Evolutionary conservation across 2,113 vertebrate species (phyloP).

Genomic region (Orcinus orca): DNA sequence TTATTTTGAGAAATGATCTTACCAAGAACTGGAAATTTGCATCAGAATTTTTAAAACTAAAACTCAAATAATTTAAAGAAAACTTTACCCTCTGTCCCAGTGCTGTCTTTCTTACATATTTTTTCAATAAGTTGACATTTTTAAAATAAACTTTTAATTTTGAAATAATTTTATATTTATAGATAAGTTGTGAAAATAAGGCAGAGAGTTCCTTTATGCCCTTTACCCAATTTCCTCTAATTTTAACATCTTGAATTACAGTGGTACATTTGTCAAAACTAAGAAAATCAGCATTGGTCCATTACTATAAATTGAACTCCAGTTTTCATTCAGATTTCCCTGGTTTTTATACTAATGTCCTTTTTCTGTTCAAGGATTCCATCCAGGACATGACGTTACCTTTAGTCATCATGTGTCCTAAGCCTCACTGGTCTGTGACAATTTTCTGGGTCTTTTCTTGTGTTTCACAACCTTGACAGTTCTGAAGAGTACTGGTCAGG

Average conservation of each 20-base stretch:
- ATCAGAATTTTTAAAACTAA: not conserved
- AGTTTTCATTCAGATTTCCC: not conserved
- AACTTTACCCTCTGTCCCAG: not conserved
- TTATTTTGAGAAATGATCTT: not conserved
- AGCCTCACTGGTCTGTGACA: not conserved
- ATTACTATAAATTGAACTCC: not conserved
- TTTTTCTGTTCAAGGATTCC: not conserved
- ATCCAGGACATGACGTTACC: not conserved
- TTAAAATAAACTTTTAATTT: not conserved
- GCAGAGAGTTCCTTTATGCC: not conserved
- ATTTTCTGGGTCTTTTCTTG: not conserved
- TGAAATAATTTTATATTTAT: not conserved
- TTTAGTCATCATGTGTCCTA: not conserved
- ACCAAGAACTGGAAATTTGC: not conserved
- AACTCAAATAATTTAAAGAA: not conserved
- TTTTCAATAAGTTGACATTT: not conserved
- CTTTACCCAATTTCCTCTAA: not conserved
- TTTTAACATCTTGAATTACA: not conserved
- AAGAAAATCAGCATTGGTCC: not conserved
- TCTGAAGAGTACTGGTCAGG: not conserved
- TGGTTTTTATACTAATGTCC: not conserved
- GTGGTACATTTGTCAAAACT: not conserved
- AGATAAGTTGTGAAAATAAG: not conserved
- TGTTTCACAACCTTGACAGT: not conserved
- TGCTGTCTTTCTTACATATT: not conserved